Evolutionary conservation across 2,888 invertebrate species (phyloP), one percentile per base, ranked within the genome.

Genomic region (Acanthacorydalis orientalis): DNA sequence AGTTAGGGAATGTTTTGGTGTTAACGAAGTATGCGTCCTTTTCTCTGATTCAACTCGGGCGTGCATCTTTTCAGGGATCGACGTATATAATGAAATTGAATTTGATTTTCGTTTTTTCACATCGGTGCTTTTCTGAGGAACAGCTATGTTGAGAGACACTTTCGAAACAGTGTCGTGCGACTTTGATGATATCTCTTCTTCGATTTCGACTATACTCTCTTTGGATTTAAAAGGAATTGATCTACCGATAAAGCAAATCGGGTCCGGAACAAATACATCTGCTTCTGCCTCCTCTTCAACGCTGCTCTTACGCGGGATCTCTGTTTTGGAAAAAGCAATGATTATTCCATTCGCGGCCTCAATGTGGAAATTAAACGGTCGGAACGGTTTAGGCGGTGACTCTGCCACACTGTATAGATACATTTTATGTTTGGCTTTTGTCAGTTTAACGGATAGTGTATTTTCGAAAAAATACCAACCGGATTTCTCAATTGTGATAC

Each of bases 281-380:
- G 7, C 37, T 37, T 35, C 35, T 35, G n/a, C n/a, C 4, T 12
- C n/a, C 37, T 37, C 37, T 8, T n/a, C 23, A 4, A 23, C 6
- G 6, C 23, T 4, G 6, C 23, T 23, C 14, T 37, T 9, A 14
- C 37, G 37, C 7, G 10, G 7, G 14, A 37, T 1, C 10, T 37
- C 10, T 37, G 12, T 37, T 37, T 53, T 55, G 9, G 44, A 47
- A 44, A 63, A 63, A 2, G 58, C 57, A 14, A 62, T 49, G 14
- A 61, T 53, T 39, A 57, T 53, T 31, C 60, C 60, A 37, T 48
- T 49, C 4, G 46, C 44, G 4, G 54, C 57, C n/a, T 53, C 56
- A 31, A 63, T 50, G 50, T 63, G 60, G 50, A 62, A 61, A n/a
- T 52, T 31, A 31, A 55, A 46, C 4, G 44, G 31, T 10, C 50